Evolutionary conservation across 1,140 invertebrate species (phyloP).

Genomic region (Arctopsyche grandis): DNA sequence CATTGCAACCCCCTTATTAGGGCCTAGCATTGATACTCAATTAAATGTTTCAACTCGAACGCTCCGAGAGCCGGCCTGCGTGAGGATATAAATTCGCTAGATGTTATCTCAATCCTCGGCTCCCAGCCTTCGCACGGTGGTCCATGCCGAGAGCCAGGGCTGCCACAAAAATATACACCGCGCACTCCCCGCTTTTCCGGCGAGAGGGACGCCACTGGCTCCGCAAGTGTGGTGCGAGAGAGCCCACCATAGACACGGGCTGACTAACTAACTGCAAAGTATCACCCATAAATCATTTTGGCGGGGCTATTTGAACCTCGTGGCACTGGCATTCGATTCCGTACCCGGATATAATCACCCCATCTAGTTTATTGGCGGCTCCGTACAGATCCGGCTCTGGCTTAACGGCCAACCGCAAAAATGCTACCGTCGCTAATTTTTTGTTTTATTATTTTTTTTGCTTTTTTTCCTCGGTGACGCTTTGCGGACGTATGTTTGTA

Average conservation of each 20-base stretch:
- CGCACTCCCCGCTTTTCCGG: background rate
- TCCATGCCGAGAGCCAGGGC: background rate
- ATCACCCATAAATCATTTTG: slow-evolving; percentile 55
- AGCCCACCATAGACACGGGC: background rate
- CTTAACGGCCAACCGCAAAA: slow-evolving; percentile 6
- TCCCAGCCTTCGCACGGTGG: background rate
- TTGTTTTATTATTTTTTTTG: background rate
- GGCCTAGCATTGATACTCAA: slow-evolving; percentile 53
- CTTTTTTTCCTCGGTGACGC: background rate
- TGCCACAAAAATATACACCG: background rate
- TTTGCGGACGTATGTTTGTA: no score
- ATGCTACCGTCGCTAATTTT: background rate
- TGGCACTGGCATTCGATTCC: slow-evolving; percentile 54
- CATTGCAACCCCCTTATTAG: slow-evolving; percentile 45
- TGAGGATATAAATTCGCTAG: slow-evolving; percentile 39
- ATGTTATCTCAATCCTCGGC: slow-evolving; percentile 32
- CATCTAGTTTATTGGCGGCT: slow-evolving; percentile 49
- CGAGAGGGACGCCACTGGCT: background rate
- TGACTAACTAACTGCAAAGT: slow-evolving; percentile 55
- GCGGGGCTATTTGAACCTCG: slow-evolving; percentile 54
- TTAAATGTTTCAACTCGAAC: slow-evolving; percentile 53
- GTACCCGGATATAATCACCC: slow-evolving; percentile 52
- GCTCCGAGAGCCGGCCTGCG: slow-evolving; percentile 31
- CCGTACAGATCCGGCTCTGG: slow-evolving; percentile 8
- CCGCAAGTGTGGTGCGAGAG: background rate